Conservation (phyloP, 1,140 invertebrate species). For the Saxidomus purpurata region DNA sequence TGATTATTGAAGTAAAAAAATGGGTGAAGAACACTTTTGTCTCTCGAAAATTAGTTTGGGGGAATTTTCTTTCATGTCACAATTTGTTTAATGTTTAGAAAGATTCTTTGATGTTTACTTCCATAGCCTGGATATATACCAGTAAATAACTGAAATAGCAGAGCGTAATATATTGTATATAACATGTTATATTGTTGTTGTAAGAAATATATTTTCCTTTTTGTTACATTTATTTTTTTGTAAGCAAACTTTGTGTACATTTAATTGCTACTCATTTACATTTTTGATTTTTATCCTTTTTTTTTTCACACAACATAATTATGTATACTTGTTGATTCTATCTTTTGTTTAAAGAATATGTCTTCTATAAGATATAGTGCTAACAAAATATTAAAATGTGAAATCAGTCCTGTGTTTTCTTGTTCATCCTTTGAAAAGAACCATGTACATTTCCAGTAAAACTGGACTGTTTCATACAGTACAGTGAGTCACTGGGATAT, state of each 20-base stretch:
- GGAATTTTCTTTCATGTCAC: too few relatives aligned
- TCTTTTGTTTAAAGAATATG: conserved; percentile 20
- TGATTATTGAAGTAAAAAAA: too few relatives aligned
- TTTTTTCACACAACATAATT: conserved; percentile 15
- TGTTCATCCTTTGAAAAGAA: too few relatives aligned
- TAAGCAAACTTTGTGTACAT: conserved; percentile 18
- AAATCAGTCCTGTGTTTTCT: not conserved
- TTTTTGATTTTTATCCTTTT: not conserved
- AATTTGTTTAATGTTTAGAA: too few relatives aligned
- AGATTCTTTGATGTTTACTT: too few relatives aligned
- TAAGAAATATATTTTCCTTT: not conserved
- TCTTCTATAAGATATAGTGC: conserved; percentile 33
- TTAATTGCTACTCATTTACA: conserved; percentile 4
- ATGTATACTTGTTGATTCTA: conserved; percentile 8
- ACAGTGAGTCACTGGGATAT: too few relatives aligned
- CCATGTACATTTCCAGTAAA: too few relatives aligned
- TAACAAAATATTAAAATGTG: conserved; percentile 38
- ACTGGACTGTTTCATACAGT: too few relatives aligned
- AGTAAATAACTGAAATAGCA: too few relatives aligned
- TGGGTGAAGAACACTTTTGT: too few relatives aligned
- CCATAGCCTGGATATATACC: too few relatives aligned
- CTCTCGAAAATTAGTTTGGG: too few relatives aligned
- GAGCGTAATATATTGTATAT: not conserved
- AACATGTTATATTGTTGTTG: not conserved
- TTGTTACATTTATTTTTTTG: conserved; percentile 14